phyloP scores from a whole-genome alignment of 2,888 invertebrate genomes.

The Pheosia gnoma region DNA sequence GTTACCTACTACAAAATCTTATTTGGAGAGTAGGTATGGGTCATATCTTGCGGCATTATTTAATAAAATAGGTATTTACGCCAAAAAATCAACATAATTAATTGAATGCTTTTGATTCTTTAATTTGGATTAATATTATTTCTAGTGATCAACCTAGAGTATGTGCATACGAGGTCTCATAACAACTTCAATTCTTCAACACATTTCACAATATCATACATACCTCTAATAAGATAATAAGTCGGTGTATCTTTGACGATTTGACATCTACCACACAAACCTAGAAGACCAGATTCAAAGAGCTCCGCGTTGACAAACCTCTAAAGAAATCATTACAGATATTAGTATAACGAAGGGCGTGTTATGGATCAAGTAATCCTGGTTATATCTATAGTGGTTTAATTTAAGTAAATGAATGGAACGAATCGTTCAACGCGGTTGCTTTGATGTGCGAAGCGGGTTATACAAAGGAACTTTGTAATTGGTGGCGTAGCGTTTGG shows the following conservation, averaged over 20 bases:
- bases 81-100: no score
- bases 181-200: neutral
- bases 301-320: constrained; percentile 46
- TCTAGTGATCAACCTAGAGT: no score
- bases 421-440: constrained; percentile 80
- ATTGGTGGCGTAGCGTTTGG: constrained; percentile 59
- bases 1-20: no score
- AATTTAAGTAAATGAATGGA: constrained; percentile 72
- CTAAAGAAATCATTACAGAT: constrained; percentile 39
- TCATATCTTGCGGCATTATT: no score
- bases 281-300: constrained; percentile 50
- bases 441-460: constrained; percentile 68
- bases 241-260: constrained; percentile 76
- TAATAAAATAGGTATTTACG: no score
- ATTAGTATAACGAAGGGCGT: constrained; percentile 12
- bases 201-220: constrained; percentile 33
- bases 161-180: no score
- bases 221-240: constrained; percentile 67
- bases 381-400: constrained; percentile 52
- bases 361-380: constrained; percentile 43
- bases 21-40: no score
- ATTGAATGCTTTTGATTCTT: no score
- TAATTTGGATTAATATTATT: no score
- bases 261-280: constrained; percentile 57
- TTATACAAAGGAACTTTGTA: constrained; percentile 63